Evolutionary conservation across 2,888 invertebrate genomes (phyloP), one percentile per base, ranked within the genome.

Genomic region (Mylabris sibirica): DNA sequence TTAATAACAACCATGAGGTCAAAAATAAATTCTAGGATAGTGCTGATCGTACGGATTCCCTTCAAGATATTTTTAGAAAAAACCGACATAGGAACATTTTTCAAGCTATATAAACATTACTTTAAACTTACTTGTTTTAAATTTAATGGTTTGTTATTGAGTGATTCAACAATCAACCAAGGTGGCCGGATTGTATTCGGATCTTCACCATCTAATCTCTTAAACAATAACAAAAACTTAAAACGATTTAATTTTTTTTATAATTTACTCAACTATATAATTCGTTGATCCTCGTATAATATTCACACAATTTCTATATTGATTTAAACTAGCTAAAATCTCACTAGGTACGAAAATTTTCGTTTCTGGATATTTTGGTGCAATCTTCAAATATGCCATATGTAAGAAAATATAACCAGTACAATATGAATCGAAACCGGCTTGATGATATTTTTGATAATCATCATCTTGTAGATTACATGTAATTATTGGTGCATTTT

Each of bases 341-440:
- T 91, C 90, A 0, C 81, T 82, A 26, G 87, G 87, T 0, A 88
- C 88, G 53, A 88, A 86, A 0, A 81, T 82, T 74, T 84, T 86
- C 67, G 82, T 86, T 80, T 85, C 85, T 68, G 81, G 83, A 68
- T 85, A 85, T 73, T 86, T 86, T 65, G 87, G 85, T 57, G 86
- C 84, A 3, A 90, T 87, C 70, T 88, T 85, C 82, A 90, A 85
- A 80, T 91, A 90, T 0, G 89, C 89, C 78, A 93, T 86, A 63
- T 89, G 86, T 41, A 92, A 83, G 83, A 93, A 93, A 78, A 92
- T 89, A 81, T 89, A 91, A 0, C 93, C 95, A 65, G 93, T 89
- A 76, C 91, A 90, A 81, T 88, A 94, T 0, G 95, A 91, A 84
- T 95, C 95, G 90, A 92, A 95, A 1, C 93, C 94, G n/a, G 95